phyloP scores from a whole-genome alignment of 2,113 vertebrate genomes.

The Gymnocephalus cernua region DNA sequence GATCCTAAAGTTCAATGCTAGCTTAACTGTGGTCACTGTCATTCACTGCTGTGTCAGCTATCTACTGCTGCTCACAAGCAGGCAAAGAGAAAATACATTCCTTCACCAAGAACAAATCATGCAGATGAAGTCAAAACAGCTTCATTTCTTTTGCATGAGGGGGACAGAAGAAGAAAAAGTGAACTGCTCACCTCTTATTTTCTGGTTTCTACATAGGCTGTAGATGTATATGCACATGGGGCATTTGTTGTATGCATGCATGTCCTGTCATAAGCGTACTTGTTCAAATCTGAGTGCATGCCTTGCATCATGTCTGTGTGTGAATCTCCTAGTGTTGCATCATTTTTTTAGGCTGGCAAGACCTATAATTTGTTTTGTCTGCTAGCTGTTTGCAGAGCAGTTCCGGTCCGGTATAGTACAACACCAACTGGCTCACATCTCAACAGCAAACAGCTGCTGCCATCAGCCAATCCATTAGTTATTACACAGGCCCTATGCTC shows the following conservation, averaged over 20 bases:
- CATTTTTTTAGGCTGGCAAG: conserved; percentile 7
- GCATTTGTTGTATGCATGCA: background rate
- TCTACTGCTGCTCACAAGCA: background rate
- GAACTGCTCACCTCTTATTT: background rate
- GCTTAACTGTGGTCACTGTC: background rate
- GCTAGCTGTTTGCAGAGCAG: conserved; percentile 34
- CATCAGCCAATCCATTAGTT: conserved; percentile 44
- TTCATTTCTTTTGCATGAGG: background rate
- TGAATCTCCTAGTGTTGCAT: conserved; percentile 2
- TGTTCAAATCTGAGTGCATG: background rate
- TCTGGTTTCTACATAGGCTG: background rate
- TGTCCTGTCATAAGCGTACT: background rate
- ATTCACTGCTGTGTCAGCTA: conserved; percentile 13
- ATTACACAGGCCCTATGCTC: background rate
- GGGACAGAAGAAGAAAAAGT: background rate
- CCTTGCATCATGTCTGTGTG: background rate
- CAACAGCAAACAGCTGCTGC: conserved; percentile 59
- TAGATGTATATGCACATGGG: too few relatives aligned
- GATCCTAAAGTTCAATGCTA: background rate
- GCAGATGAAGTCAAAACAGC: background rate
- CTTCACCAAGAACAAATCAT: background rate
- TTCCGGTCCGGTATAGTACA: conserved; percentile 33
- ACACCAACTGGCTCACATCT: conserved; percentile 48
- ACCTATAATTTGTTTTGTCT: conserved; percentile 50
- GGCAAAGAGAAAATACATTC: background rate